phyloP scores from a whole-genome alignment of 92 coral and sea anemone genomes.

The Phenganax subtilis region DNA sequence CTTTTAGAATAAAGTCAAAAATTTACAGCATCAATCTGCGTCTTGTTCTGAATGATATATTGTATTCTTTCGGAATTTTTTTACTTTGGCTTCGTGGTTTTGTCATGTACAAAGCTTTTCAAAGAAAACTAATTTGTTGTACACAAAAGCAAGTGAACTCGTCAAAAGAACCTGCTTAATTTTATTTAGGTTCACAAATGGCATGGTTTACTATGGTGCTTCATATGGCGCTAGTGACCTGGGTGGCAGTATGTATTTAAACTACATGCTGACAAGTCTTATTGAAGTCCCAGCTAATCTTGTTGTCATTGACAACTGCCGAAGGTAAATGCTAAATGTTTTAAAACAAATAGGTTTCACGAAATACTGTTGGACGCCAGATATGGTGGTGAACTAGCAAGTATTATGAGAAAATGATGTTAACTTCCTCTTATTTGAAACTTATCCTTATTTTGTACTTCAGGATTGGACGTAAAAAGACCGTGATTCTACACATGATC shows the following conservation, averaged over 20 bases:
- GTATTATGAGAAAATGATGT: background rate
- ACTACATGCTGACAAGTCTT: conserved; percentile 64
- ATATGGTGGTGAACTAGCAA: background rate
- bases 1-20: too few relatives aligned
- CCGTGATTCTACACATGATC: conserved; percentile 44
- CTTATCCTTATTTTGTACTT: background rate
- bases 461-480: conserved; percentile 66
- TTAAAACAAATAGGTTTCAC: background rate
- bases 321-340: conserved; percentile 48
- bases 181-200: conserved; percentile 59
- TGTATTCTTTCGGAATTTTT: too few relatives aligned
- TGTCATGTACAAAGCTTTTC: too few relatives aligned
- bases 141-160: background rate
- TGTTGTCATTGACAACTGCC: conserved; percentile 57
- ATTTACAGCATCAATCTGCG: too few relatives aligned
- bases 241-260: conserved; percentile 77
- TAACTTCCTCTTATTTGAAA: too few relatives aligned
- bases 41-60: too few relatives aligned
- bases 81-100: too few relatives aligned
- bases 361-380: background rate
- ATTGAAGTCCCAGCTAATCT: conserved; percentile 62
- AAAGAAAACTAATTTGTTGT: too few relatives aligned
- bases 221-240: conserved; percentile 76
- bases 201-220: conserved; percentile 74
- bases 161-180: conserved; percentile 33